Conservation (phyloP, 1,140 invertebrate genomes). For the Drosophila lowei region DNA sequence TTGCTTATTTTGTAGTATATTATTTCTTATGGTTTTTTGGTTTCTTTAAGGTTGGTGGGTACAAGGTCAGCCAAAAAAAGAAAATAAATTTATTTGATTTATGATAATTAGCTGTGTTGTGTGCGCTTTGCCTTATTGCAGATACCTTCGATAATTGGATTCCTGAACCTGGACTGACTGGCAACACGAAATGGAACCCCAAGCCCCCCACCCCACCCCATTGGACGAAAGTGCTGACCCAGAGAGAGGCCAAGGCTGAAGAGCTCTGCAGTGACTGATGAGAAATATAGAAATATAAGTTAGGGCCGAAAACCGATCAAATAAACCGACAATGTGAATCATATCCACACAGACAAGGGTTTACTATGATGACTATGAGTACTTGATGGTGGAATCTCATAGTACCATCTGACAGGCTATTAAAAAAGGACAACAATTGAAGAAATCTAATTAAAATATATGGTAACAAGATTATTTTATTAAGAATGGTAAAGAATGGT, state of each 20-base stretch:
- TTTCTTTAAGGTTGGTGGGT: no score
- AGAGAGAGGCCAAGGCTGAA: conserved; percentile 38
- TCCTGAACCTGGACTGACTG: conserved; percentile 75
- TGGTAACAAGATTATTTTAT: no score
- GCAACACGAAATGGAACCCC: conserved; percentile 17
- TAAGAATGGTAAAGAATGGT: no score
- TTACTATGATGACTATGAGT: no score
- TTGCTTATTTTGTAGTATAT: neutral
- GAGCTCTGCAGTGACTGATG: conserved; percentile 5
- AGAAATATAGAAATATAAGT: conserved; percentile 33
- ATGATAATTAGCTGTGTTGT: conserved; percentile 57
- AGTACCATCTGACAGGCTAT: no score
- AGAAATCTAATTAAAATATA: no score
- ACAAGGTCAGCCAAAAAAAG: no score
- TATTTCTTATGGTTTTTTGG: neutral
- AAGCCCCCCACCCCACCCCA: neutral
- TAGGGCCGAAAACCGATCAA: conserved; percentile 18
- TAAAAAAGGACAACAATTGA: no score
- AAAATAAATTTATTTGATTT: conserved; percentile 66
- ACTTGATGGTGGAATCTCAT: no score
- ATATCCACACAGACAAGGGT: neutral
- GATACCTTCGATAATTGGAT: conserved; percentile 78
- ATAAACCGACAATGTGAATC: conserved; percentile 12
- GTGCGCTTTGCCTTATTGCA: conserved; percentile 57
- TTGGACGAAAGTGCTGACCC: conserved; percentile 23